A percentile compares a stretch with the other conserved stretches of the same genome.
phyloP scores from a whole-genome alignment of 2,797 vertebrate genomes.

The Gymnoscopelus microlampas region DNA sequence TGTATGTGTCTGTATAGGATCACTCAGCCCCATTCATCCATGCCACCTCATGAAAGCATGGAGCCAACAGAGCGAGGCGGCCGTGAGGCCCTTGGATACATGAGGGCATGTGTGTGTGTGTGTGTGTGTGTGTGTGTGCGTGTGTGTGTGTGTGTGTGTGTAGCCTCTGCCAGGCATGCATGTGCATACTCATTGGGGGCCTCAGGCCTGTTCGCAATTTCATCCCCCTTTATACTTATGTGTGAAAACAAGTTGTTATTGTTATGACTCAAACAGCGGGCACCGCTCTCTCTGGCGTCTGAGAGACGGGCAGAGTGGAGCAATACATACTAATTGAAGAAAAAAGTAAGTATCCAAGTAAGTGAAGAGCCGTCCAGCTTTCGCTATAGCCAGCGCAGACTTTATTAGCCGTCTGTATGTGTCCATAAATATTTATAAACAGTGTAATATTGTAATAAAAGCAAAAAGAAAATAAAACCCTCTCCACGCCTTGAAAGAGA shows the following conservation, averaged over 20 bases:
- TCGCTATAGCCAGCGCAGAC: slow-evolving; percentile 31
- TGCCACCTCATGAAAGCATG: slow-evolving; percentile 28
- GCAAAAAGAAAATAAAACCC: slow-evolving; percentile 23
- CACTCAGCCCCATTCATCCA: slow-evolving; percentile 10
- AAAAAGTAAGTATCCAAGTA: slow-evolving; percentile 40
- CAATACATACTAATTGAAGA: slow-evolving; percentile 50
- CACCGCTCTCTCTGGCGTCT: slow-evolving; percentile 53
- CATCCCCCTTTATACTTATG: slow-evolving; percentile 8
- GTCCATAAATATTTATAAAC: slow-evolving; percentile 78
- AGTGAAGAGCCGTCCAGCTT: slow-evolving; percentile 55
- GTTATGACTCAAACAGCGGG: slow-evolving; percentile 57
- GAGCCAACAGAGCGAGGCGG: slow-evolving; percentile 12
- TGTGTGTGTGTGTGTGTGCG: background rate
- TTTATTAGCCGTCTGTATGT: slow-evolving; percentile 69
- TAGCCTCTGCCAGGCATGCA: slow-evolving; percentile 24
- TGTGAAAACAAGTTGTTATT: slow-evolving; percentile 63
- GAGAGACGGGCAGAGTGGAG: slow-evolving; percentile 26
- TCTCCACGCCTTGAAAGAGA: slow-evolving; percentile 51
- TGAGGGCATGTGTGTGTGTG: slow-evolving; percentile 37
- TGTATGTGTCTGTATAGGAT: slow-evolving; percentile 9
- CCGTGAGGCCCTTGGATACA: slow-evolving; percentile 26
- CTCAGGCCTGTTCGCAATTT: slow-evolving; percentile 32
- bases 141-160: slow-evolving; percentile 20
- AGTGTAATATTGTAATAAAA: slow-evolving; percentile 65
- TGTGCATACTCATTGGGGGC: slow-evolving; percentile 14